Base-by-base conservation (phyloP, 2,888 invertebrate species). In the Ormyrus rosae region DNA sequence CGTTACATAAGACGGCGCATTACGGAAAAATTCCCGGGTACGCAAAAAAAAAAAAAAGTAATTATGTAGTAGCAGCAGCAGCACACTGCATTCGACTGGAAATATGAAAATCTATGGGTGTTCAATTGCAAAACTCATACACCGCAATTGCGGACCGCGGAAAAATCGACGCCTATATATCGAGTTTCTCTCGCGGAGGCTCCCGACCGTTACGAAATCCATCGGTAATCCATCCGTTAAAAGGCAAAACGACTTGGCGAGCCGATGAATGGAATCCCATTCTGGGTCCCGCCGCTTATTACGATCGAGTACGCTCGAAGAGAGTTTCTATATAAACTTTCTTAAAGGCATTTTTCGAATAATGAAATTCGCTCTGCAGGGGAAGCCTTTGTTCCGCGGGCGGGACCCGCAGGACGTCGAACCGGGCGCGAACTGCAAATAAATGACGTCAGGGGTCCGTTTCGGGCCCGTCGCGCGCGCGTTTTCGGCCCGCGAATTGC, bases 181-280 rank as follows among this genome's bases (percentile, higher is more conserved):
- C 8, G 64, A 13, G 13, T 50, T 64, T 13, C 48, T 64, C 10
- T 10, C 48, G 13, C 56, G 13, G 7, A 10, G 58, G 56, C 68
- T 11, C 34, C 55, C 34, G 68, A 10, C 45, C 45, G 69, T 69
- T 69, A 58, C 69, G 69, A 69, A 69, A 69, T 69, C 58, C 69
- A 69, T 69, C 69, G 69, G 69, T 69, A 69, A 69, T 69, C 58
- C 69, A 56, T 69, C 58, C 56, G 69, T 69, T 48, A 69, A 56
- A 56, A 69, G 19, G 69, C 58, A 45, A 58, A 56, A 48, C 56
- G 46, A 55, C 69, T 58, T 58, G 48, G 13, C 45, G 46, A 48
- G 46, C 46, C 56, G 46, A 48, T 69, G 56, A 67, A 67, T 67
- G 67, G 34, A 34, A 34, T 34, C 34, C 34, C 34, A 34, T 34